phyloP scores from a whole-genome alignment of 2,113 vertebrate species.

The Vulpes lagopus region DNA sequence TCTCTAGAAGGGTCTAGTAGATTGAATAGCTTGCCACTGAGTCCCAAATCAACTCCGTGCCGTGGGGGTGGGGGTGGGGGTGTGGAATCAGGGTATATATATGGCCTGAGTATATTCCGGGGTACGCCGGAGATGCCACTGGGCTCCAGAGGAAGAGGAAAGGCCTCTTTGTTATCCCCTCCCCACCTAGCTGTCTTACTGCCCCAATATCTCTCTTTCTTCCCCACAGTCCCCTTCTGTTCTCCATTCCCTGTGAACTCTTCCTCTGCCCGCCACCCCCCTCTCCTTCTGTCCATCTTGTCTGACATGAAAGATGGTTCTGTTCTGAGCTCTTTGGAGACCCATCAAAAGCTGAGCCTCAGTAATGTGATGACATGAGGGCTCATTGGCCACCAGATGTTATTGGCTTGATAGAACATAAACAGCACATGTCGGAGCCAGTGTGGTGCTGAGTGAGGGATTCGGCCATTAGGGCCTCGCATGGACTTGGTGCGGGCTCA shows the following conservation, averaged over 20 bases:
- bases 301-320: not conserved
- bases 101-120: accelerated
- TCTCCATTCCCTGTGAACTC: not conserved
- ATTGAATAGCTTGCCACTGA: not conserved
- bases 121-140: accelerated
- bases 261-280: not conserved
- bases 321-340: constrained; percentile 43
- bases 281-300: not conserved
- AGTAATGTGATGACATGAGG: not conserved
- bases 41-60: not conserved
- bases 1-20: not conserved
- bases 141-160: not conserved
- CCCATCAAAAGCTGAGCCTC: not conserved
- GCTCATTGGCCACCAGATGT: not conserved
- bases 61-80: not conserved
- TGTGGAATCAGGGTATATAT: accelerated
- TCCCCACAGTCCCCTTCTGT: not conserved
- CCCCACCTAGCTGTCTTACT: not conserved
- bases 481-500: not conserved
- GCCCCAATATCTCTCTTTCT: not conserved
- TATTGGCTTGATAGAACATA: not conserved
- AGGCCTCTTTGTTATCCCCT: accelerated
- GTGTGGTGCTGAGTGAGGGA: not conserved
- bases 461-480: not conserved
- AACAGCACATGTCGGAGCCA: not conserved